Conservation (phyloP, 2,888 invertebrate species). For the Agrochola macilenta region DNA sequence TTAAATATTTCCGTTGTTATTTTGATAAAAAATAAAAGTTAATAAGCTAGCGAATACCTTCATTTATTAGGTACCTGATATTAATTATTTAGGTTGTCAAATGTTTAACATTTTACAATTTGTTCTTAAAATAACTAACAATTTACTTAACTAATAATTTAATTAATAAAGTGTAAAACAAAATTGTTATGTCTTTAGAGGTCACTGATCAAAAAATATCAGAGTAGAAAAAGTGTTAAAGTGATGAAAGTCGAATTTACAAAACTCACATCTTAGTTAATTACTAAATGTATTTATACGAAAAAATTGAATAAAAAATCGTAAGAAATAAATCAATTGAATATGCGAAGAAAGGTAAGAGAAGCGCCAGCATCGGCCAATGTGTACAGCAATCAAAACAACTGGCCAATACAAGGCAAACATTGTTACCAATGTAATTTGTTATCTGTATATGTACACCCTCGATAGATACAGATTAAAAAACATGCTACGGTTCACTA, state of each 20-base stretch:
- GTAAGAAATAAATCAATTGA: not conserved
- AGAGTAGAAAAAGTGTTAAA: too few relatives aligned
- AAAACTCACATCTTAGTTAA: not conserved
- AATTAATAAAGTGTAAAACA: too few relatives aligned
- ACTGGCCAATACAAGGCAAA: slow-evolving; percentile 16
- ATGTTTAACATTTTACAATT: slow-evolving; percentile 22
- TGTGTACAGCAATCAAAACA: slow-evolving; percentile 8
- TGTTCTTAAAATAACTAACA: too few relatives aligned
- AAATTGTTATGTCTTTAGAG: slow-evolving; percentile 2
- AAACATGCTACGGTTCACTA: slow-evolving; percentile 67
- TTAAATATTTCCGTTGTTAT: too few relatives aligned
- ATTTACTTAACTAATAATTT: too few relatives aligned
- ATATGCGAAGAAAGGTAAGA: not conserved
- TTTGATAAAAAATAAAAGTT: slow-evolving; percentile 14
- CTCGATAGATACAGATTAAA: slow-evolving; percentile 61
- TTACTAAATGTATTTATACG: not conserved
- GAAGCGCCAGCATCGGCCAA: not conserved
- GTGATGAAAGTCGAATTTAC: not conserved
- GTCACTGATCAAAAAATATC: not conserved
- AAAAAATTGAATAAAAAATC: too few relatives aligned
- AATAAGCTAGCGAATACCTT: slow-evolving; percentile 3
- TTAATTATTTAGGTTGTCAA: slow-evolving; percentile 36
- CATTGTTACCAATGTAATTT: slow-evolving; percentile 41
- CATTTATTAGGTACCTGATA: not conserved
- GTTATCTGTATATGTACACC: slow-evolving; percentile 49